A percentile compares a stretch with the other conserved stretches of the same genome.
Evolutionary conservation across 2,888 invertebrate genomes (phyloP).

Genomic region (Zygaena filipendulae): DNA sequence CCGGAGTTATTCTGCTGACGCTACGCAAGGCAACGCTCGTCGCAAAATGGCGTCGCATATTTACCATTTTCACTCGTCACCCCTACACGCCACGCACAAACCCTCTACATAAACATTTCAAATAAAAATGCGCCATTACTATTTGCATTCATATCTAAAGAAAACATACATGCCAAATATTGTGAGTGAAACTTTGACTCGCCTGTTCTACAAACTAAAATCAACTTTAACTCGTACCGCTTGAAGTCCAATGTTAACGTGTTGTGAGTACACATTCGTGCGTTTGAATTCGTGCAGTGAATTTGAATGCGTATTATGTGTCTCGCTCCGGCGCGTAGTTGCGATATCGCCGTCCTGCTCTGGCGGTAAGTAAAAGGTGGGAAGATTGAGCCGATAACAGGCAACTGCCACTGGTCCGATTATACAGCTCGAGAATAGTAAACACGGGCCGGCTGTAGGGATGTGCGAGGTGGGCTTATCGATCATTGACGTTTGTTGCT

Average conservation of each 20-base stretch:
- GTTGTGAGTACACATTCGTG: constrained; percentile 21
- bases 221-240: constrained; percentile 13
- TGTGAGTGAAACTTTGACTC: constrained; percentile 35
- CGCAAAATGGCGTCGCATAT: constrained; percentile 56
- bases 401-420: constrained; percentile 66
- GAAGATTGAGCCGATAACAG: constrained; percentile 64
- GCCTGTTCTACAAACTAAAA: constrained; percentile 14
- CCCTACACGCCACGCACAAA: constrained; percentile 24
- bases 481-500: too few relatives aligned
- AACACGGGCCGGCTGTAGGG: constrained; percentile 36
- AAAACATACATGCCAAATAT: constrained; percentile 67
- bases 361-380: constrained; percentile 55
- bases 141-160: constrained; percentile 69
- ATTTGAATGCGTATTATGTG: constrained; percentile 37
- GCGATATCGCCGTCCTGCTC: constrained; percentile 26
- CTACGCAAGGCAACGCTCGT: constrained; percentile 28
- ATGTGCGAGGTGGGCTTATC: constrained; percentile 15
- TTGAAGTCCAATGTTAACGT: constrained; percentile 14
- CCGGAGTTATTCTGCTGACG: constrained; percentile 47
- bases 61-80: constrained; percentile 28
- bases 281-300: constrained; percentile 41
- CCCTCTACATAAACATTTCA: constrained; percentile 65
- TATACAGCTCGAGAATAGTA: constrained; percentile 53
- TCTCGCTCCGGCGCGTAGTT: constrained; percentile 25
- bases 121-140: constrained; percentile 68